Conservation (phyloP, 2,113 vertebrate genomes). For the Anser brachyrhynchus region DNA sequence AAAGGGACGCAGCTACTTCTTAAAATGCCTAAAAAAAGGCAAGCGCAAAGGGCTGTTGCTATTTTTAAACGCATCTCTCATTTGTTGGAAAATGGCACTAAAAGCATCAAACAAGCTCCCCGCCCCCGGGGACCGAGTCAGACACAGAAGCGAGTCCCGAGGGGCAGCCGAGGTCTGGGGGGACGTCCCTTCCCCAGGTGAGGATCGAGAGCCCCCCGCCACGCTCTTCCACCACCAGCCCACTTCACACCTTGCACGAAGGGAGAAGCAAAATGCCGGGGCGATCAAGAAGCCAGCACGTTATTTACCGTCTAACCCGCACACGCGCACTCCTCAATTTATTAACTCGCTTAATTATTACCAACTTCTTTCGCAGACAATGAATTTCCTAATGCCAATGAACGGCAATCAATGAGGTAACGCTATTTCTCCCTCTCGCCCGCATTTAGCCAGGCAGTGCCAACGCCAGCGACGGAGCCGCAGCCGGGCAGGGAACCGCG, state of each 20-base stretch:
- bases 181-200: not conserved
- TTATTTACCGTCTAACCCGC: slow-evolving; percentile 48
- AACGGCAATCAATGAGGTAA: slow-evolving; percentile 48
- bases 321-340: slow-evolving; percentile 43
- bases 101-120: slow-evolving; percentile 40
- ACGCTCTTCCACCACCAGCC: not conserved
- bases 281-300: slow-evolving; percentile 21
- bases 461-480: not conserved
- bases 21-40: slow-evolving; percentile 80
- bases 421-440: not conserved
- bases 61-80: slow-evolving; percentile 84
- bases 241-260: not conserved
- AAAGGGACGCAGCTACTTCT: slow-evolving; percentile 73
- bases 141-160: not conserved
- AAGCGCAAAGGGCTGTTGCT: slow-evolving; percentile 78
- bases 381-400: slow-evolving; percentile 62
- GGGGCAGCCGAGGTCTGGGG: slow-evolving; percentile 36
- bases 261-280: not conserved
- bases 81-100: slow-evolving; percentile 75
- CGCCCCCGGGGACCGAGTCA: not conserved
- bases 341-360: slow-evolving; percentile 63
- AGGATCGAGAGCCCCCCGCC: not conserved
- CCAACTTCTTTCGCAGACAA: slow-evolving; percentile 55
- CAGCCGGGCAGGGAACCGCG: not conserved
- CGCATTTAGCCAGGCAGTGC: not conserved